Conservation (phyloP, 2,113 vertebrate genomes). For the Verasper variegatus region DNA sequence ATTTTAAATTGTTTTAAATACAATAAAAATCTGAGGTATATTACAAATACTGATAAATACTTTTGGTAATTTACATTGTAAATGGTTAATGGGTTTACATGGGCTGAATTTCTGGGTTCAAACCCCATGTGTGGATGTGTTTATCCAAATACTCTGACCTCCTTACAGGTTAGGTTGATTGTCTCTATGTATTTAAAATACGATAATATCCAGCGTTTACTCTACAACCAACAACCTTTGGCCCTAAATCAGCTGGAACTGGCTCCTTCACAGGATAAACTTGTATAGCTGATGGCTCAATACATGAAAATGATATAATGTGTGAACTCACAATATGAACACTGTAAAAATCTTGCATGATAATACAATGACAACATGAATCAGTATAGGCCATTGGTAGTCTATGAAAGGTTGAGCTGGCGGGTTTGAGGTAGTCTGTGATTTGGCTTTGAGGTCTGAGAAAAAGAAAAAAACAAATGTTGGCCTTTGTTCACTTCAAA, state of each 20-base stretch:
- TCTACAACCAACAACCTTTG: background rate
- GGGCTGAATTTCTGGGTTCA: background rate
- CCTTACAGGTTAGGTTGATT: too few species aligned
- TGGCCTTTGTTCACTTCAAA: slow-evolving; percentile 31
- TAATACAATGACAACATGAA: background rate
- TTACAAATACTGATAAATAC: background rate
- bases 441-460: slow-evolving; percentile 53
- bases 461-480: slow-evolving; percentile 8
- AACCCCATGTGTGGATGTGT: background rate
- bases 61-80: background rate
- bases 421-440: slow-evolving; percentile 65
- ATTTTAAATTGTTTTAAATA: background rate
- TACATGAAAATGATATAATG: background rate
- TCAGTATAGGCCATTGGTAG: slow-evolving; percentile 43
- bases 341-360: background rate
- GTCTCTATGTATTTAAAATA: too few species aligned
- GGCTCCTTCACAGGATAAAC: background rate
- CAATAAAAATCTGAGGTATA: background rate
- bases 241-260: background rate
- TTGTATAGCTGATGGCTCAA: background rate
- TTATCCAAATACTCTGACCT: background rate
- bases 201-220: background rate
- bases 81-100: background rate
- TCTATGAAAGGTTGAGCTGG: slow-evolving; percentile 40
- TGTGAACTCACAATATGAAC: slow-evolving; percentile 4